A percentile compares a stretch with the other conserved stretches of the same genome.
Conservation (phyloP, 2,797 vertebrate species). For the Psittacula echo region DNA sequence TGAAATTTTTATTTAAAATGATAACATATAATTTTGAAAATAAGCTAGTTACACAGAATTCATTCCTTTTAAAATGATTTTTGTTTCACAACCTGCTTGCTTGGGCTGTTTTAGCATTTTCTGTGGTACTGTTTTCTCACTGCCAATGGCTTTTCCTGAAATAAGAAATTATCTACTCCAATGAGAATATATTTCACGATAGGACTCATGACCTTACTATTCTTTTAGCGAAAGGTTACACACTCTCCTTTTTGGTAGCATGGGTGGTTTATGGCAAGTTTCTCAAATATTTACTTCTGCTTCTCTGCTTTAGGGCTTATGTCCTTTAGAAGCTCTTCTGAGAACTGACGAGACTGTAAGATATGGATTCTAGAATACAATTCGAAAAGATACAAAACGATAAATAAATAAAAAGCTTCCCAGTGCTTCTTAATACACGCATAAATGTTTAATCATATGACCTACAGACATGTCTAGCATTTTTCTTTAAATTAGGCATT, state of each 20-base stretch:
- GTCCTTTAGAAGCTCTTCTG: slow-evolving; percentile 21
- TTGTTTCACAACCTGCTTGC: not conserved
- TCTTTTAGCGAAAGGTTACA: not conserved
- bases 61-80: not conserved
- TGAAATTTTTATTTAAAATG: not conserved
- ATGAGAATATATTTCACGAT: not conserved
- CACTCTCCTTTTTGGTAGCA: not conserved
- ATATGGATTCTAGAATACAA: not conserved
- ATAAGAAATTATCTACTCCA: not conserved
- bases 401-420: slow-evolving; percentile 61
- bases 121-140: not conserved
- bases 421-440: slow-evolving; percentile 22
- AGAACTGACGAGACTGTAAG: not conserved
- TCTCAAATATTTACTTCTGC: not conserved
- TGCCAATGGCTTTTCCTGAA: not conserved
- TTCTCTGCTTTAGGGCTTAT: not conserved
- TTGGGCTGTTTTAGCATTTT: not conserved
- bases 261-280: not conserved
- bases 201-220: not conserved
- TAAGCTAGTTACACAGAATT: not conserved
- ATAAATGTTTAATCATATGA: slow-evolving; percentile 47
- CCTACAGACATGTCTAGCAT: not conserved
- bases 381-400: slow-evolving; percentile 31
- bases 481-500: slow-evolving; percentile 33
- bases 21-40: not conserved